Percentiles rank a stretch among this genome's conserved stretches.
These are phyloP conservation scores for Bergia puertoricense DNA, from an alignment of 92 coral and sea anemone genomes.

Conservation along the genomic window DNA sequence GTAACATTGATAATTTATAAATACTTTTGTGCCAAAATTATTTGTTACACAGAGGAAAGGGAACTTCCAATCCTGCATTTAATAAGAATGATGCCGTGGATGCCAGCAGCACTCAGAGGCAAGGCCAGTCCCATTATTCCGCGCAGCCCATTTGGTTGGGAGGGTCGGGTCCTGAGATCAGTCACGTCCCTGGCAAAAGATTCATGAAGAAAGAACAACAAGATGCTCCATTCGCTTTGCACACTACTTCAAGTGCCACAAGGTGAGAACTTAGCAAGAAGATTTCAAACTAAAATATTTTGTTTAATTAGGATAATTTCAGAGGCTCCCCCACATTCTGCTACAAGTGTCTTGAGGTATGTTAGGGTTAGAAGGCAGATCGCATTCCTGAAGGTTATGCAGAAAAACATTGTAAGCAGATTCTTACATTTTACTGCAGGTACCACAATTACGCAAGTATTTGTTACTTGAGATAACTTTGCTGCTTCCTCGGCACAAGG, in stretches of 20 bases:
- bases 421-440: too few relatives aligned
- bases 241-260: slow-evolving; percentile 29
- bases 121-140: not conserved
- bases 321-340: too few relatives aligned
- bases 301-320: too few relatives aligned
- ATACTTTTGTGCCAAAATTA: not conserved
- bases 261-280: not conserved
- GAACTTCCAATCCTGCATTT: slow-evolving; percentile 36
- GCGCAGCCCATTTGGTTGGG: slow-evolving; percentile 75
- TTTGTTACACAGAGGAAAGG: slow-evolving; percentile 23
- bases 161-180: slow-evolving; percentile 77
- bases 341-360: too few relatives aligned
- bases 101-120: not conserved
- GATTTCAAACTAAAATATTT: too few relatives aligned
- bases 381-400: too few relatives aligned
- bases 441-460: too few relatives aligned
- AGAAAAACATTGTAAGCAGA: too few relatives aligned
- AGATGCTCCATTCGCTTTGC: slow-evolving; percentile 70
- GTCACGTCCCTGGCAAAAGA: slow-evolving; percentile 69
- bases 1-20: not conserved
- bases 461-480: too few relatives aligned
- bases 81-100: slow-evolving; percentile 30
- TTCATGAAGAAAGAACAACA: slow-evolving; percentile 54
- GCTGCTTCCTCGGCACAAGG: too few relatives aligned
- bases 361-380: too few relatives aligned